Base-by-base conservation (phyloP, 2,888 invertebrate genomes). In the Boloria euphrosyne region DNA sequence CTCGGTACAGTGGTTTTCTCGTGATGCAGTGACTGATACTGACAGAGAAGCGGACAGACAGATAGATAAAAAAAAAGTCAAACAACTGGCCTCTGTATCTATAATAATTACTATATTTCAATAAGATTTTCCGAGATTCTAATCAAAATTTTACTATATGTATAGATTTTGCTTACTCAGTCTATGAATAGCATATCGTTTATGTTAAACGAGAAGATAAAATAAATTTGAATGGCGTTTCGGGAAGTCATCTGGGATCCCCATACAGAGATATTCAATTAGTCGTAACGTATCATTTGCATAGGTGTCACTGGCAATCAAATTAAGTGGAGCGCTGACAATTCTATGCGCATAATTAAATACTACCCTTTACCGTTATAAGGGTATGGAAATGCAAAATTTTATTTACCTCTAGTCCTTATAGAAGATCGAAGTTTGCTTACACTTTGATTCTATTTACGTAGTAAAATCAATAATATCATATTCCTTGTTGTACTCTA, bases 181-280 rank as follows among this genome's bases (percentile, higher is more conserved):
- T 31, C 14, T 50, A 49, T 59, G 38, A 59, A 50, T 59, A 38
- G 14, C 51, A 43, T 31, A 61, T 61, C 18, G 22, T 22, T 57
- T 52, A 61, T 61, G 61, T 52, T 53, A 61, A 55, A 22, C 22
- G 50, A 53, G 17, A 59, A 67, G 69, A 69, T 71, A 68, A 65
- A 62, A 69, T 60, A 71, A 72, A 71, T 68, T 67, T 70, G 68
- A 68, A 70, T 57, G 13, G 57, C 57, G 57, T 70, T 71, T 71
- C 66, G 68, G 67, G 68, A 75, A 85, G 86, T 82, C 83, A 83
- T 84, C 71, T 76, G 79, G 78, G 72, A 71, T 77, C 80, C 82
- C 82, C 76, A 75, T 69, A 90, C 90, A 88, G 84, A 86, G 86
- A 87, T 89, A 90, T 90, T 90, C 90, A 90, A 90, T 91, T 92